phyloP scores from a whole-genome alignment of 2,113 vertebrate species.

The Aspiorhynchus laticeps region DNA sequence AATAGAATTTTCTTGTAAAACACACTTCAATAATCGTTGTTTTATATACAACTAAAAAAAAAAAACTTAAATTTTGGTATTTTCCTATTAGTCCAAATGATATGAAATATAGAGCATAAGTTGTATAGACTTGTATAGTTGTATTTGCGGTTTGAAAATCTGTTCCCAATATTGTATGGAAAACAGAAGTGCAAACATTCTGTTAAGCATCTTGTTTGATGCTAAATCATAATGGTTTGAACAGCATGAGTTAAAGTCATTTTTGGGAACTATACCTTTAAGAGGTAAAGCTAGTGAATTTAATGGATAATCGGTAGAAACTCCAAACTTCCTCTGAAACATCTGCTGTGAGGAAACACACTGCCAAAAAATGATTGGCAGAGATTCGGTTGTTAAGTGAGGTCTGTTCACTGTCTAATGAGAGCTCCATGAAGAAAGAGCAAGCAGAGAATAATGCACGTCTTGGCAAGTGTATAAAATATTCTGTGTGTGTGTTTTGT shows the following conservation, averaged over 20 bases:
- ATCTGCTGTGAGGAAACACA: slow-evolving; percentile 23
- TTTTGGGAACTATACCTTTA: neutral
- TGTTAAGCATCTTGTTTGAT: neutral
- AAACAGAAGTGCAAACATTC: neutral
- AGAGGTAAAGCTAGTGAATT: slow-evolving; percentile 15
- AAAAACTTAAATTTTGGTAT: neutral
- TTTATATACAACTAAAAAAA: neutral
- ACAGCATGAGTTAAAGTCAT: neutral
- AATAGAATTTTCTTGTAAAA: neutral
- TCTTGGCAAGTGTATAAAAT: slow-evolving; percentile 31
- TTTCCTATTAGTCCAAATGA: neutral
- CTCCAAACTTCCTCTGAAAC: slow-evolving; percentile 20
- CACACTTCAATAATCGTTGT: neutral
- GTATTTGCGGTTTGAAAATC: neutral
- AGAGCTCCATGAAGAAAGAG: slow-evolving; percentile 67
- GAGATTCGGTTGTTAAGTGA: slow-evolving; percentile 59
- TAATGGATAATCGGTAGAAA: slow-evolving; percentile 23
- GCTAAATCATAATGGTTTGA: neutral
- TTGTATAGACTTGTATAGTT: neutral
- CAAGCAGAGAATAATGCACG: slow-evolving; percentile 62
- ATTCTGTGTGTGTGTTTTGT: neutral
- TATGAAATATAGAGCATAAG: neutral
- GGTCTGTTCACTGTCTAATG: slow-evolving; percentile 65
- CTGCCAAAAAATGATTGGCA: slow-evolving; percentile 45
- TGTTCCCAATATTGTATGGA: neutral